phyloP scores from a whole-genome alignment of 2,797 vertebrate species.

The Artibeus lituratus region DNA sequence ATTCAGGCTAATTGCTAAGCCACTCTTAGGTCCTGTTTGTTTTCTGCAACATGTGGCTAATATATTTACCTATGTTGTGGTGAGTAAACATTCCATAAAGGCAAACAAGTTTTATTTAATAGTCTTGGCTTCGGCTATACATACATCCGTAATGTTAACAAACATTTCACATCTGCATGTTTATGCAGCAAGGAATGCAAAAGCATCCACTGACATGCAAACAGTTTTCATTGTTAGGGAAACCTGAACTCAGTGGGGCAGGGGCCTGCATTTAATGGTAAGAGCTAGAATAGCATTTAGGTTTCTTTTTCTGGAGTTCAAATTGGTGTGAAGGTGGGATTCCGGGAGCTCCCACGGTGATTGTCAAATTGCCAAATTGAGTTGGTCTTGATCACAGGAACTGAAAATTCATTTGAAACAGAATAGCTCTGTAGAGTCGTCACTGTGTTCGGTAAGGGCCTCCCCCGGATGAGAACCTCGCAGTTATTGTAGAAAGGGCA shows the following conservation, averaged over 20 bases:
- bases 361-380: not conserved
- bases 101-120: not conserved
- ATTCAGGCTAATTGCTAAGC: not conserved
- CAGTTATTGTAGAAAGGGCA: not conserved
- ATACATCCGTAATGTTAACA: not conserved
- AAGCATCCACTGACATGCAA: not conserved
- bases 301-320: not conserved
- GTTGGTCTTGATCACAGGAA: not conserved
- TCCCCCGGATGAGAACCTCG: not conserved
- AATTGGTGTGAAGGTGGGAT: not conserved
- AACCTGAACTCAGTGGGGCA: not conserved
- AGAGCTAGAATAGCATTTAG: not conserved
- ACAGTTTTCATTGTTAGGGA: not conserved
- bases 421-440: not conserved
- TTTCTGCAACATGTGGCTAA: not conserved
- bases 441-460: not conserved
- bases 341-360: not conserved
- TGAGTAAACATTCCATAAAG: not conserved
- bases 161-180: not conserved
- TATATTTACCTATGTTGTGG: not conserved
- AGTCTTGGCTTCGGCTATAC: not conserved
- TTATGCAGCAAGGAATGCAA: not conserved
- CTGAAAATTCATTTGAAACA: conserved; percentile 2
- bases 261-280: not conserved
- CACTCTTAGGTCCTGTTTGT: not conserved